Conservation (phyloP, 2,888 invertebrate genomes). For the Acanthopleura granulata region DNA sequence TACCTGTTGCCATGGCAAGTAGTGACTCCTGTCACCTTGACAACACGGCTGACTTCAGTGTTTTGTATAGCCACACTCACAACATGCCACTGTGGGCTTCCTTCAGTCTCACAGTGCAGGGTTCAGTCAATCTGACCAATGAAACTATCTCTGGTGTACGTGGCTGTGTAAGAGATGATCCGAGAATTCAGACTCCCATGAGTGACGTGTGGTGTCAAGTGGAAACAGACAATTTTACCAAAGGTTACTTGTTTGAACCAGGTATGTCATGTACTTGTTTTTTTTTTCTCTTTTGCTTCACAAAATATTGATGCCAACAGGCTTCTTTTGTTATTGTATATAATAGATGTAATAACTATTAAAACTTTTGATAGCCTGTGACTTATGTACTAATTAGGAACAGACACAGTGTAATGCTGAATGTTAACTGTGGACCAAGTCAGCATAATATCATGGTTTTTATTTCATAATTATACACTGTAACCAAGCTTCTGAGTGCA, state of each 20-base stretch:
- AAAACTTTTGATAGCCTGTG: too few species aligned
- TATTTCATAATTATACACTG: too few species aligned
- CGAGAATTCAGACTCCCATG: background rate
- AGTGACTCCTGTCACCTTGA: background rate
- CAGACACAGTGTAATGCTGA: too few species aligned
- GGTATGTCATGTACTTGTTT: constrained; percentile 27
- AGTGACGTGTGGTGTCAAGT: constrained; percentile 13
- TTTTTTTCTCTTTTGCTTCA: too few species aligned
- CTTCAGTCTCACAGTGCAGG: constrained; percentile 25
- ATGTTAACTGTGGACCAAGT: too few species aligned
- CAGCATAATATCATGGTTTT: too few species aligned
- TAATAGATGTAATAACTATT: too few species aligned
- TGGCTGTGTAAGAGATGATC: background rate
- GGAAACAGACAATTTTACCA: background rate
- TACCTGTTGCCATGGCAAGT: too few species aligned
- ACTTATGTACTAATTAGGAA: too few species aligned
- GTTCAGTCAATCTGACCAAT: background rate
- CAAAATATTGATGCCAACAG: too few species aligned
- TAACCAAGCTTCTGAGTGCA: too few species aligned
- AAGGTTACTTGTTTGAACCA: constrained; percentile 28
- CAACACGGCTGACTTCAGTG: background rate
- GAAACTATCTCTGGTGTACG: background rate
- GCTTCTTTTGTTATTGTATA: too few species aligned
- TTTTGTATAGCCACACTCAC: constrained; percentile 24
- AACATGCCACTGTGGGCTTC: constrained; percentile 34